These are phyloP conservation scores for Lagenorhynchus albirostris DNA, from an alignment of 2,113 vertebrate species.

Conservation along the genomic window DNA sequence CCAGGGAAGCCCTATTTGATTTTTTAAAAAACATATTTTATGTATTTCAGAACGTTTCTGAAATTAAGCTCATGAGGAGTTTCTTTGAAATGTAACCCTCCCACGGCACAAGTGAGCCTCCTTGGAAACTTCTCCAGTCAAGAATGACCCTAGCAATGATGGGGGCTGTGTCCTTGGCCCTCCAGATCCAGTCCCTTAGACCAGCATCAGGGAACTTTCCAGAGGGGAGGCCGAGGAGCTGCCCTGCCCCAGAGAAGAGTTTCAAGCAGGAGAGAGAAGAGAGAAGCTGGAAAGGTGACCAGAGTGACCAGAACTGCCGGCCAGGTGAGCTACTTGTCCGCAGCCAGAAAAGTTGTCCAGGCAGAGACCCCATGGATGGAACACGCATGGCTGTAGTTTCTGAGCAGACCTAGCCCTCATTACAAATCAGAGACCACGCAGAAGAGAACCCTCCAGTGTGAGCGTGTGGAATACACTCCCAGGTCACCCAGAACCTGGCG, in stretches of 20 bases:
- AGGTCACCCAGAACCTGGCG: background rate
- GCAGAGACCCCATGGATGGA: background rate
- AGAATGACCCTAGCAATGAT: background rate
- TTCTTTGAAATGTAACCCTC: background rate
- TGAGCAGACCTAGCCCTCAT: background rate
- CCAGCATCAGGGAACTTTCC: background rate
- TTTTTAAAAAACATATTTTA: background rate
- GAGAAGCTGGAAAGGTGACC: background rate
- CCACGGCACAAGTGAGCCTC: background rate
- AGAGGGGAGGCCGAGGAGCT: background rate
- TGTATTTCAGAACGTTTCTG: background rate
- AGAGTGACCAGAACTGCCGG: background rate
- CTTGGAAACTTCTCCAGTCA: background rate
- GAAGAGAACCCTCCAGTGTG: background rate
- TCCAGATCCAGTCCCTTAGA: background rate
- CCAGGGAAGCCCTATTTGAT: background rate
- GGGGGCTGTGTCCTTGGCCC: background rate
- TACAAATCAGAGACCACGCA: rapidly evolving
- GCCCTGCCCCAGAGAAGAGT: background rate
- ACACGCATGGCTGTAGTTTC: background rate
- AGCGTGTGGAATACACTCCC: background rate
- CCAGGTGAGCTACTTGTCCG: background rate
- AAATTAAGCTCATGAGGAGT: background rate
- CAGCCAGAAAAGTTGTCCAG: background rate
- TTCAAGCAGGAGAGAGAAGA: background rate